Base-by-base conservation (phyloP, 2,888 invertebrate species). In the Megaustenia siamemsis region DNA sequence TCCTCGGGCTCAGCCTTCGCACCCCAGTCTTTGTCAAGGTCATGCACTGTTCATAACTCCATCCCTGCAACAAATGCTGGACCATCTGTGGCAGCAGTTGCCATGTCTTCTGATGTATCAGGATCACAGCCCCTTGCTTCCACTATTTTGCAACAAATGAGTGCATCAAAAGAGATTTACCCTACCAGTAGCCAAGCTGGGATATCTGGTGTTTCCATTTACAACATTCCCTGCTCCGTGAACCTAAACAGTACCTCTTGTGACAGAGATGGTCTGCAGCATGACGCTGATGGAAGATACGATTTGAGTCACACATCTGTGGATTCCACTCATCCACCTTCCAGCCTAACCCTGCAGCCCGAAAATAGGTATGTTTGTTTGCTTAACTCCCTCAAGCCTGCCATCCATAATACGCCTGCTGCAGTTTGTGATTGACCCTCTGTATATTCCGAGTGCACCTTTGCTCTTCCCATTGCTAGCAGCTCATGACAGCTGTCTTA, bases 291-390 rank as follows among this genome's bases (percentile, higher is more conserved):
- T n/a, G n/a, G n/a, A n/a, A n/a, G n/a, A n/a, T n/a, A n/a, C n/a
- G n/a, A n/a, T n/a, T n/a, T n/a, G n/a, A n/a, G n/a, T n/a, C n/a
- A n/a, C n/a, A n/a, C n/a, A n/a, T n/a, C n/a, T n/a, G n/a, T 32
- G 5, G 28, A 63, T 38, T 38, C 24, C 6, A n/a, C 40, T 43
- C 40, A 6, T 69, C 38, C 69, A 24, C 43, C 24, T 40, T 38
- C 28, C 21, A 43, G 24, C 40, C 40, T 43, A 40, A 69, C n/a
- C 10, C 63, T 12, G 4, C 15, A 40, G 43, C 24, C 6, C 18
- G 69, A 69, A 6, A n/a, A 38, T 68, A 68, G 40, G 69, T 69
- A 69, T 40, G 69, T 69, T 69, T 24, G 69, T 28, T 63, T 63
- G 28, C 28, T 28, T 63, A 53, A 53, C 24, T 3, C 32, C 5